These are phyloP conservation scores for Lepidochrysops patricia DNA, from an alignment of 2,888 invertebrate species.

Conservation along the genomic window DNA sequence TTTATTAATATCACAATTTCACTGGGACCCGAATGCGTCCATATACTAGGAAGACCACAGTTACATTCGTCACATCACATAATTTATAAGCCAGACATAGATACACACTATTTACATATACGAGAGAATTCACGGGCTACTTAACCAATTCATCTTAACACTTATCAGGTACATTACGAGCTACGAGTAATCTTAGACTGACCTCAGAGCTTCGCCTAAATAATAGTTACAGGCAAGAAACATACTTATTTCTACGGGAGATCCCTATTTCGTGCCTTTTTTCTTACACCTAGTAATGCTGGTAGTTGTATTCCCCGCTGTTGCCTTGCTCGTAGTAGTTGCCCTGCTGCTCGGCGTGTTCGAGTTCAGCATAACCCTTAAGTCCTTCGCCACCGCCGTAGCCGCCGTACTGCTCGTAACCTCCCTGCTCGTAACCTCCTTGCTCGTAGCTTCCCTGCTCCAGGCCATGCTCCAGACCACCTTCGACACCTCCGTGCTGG, in stretches of 20 bases:
- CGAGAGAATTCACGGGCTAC: constrained; percentile 39
- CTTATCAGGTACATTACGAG: constrained; percentile 62
- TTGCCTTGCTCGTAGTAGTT: constrained; percentile 50
- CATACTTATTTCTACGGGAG: constrained; percentile 30
- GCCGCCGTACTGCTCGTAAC: constrained; percentile 37
- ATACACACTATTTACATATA: constrained; percentile 31
- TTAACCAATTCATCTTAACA: constrained; percentile 45
- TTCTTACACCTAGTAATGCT: constrained; percentile 50
- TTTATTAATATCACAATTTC: constrained; percentile 72
- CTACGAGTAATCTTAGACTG: constrained; percentile 31
- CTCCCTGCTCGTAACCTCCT: constrained; percentile 25
- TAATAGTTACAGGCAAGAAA: constrained; percentile 51
- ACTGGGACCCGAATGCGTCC: constrained; percentile 50
- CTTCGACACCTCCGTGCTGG: constrained; percentile 31
- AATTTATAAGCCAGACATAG: constrained; percentile 30
- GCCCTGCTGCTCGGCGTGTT: constrained; percentile 46
- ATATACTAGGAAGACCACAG: constrained; percentile 29
- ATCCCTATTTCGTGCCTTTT: constrained; percentile 34
- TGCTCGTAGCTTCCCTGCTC: constrained; percentile 33
- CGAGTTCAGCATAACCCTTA: constrained; percentile 50
- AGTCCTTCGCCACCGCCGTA: constrained; percentile 52
- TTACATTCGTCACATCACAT: constrained; percentile 21
- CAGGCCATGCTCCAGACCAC: constrained; percentile 34
- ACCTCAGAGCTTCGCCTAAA: constrained; percentile 1
- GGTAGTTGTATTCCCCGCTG: constrained; percentile 56